A percentile compares a stretch with the other conserved stretches of the same genome.
phyloP scores from a whole-genome alignment of 2,888 invertebrate genomes.

The Meta bourneti region DNA sequence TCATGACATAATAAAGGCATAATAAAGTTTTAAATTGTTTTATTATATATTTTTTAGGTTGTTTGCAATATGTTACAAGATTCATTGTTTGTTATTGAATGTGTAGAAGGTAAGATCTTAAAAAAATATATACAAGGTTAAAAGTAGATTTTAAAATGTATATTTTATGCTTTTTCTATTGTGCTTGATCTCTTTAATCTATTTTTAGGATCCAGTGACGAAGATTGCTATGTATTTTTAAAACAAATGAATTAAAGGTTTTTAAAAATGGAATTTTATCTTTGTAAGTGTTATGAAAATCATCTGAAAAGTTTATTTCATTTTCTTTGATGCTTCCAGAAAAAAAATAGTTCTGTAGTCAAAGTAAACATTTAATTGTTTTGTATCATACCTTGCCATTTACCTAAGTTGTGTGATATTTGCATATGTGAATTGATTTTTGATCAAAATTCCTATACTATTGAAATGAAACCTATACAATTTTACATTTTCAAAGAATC shows the following conservation, averaged over 20 bases:
- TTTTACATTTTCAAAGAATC: too few species aligned
- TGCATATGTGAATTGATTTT: background rate
- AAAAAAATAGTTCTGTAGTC: too few species aligned
- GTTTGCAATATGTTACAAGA: conserved; percentile 71
- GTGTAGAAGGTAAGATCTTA: conserved; percentile 57
- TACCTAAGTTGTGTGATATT: background rate
- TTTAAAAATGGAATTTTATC: background rate
- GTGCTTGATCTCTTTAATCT: background rate
- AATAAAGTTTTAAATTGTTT: background rate
- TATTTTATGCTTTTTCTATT: background rate
- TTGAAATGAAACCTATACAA: too few species aligned
- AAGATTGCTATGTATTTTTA: conserved; percentile 41
- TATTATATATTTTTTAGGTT: conserved; percentile 46
- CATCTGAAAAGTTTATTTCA: background rate
- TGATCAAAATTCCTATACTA: background rate
- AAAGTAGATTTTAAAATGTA: too few species aligned
- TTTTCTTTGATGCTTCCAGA: too few species aligned
- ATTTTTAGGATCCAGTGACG: conserved; percentile 44
- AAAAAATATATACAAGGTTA: background rate
- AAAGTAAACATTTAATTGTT: background rate
- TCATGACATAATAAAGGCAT: too few species aligned
- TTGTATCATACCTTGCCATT: background rate
- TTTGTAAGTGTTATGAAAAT: background rate
- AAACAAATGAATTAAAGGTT: conserved; percentile 27
- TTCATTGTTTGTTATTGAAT: conserved; percentile 71